These are phyloP conservation scores for Lathamus discolor DNA, from an alignment of 2,113 vertebrate genomes.

Conservation along the genomic window DNA sequence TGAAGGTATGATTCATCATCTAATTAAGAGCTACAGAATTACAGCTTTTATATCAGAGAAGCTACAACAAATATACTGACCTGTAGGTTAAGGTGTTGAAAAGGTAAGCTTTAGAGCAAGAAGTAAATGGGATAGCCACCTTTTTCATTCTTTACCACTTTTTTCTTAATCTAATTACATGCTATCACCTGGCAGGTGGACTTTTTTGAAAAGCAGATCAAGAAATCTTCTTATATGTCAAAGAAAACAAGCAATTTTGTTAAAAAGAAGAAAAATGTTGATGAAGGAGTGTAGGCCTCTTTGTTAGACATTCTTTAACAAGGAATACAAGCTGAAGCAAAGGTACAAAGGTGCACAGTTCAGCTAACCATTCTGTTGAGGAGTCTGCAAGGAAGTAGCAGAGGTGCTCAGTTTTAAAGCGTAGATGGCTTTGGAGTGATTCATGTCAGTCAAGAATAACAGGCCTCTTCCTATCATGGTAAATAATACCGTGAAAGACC, in stretches of 20 bases:
- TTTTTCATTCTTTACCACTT: not conserved
- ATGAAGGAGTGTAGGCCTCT: not conserved
- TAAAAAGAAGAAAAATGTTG: not conserved
- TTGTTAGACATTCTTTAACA: not conserved
- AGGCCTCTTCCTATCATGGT: not conserved
- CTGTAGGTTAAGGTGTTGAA: not conserved
- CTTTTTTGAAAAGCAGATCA: not conserved
- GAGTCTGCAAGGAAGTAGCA: not conserved
- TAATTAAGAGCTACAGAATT: not conserved
- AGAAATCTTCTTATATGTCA: not conserved
- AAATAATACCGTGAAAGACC: not conserved
- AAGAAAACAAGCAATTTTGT: not conserved
- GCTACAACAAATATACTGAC: not conserved
- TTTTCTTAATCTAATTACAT: not conserved
- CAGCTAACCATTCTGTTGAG: not conserved
- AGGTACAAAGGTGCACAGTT: not conserved
- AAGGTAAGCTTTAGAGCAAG: not conserved
- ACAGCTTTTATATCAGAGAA: not conserved
- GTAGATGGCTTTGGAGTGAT: not conserved
- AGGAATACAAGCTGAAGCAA: not conserved
- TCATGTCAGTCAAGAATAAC: not conserved
- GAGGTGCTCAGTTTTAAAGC: not conserved
- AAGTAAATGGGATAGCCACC: not conserved
- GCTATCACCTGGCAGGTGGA: not conserved
- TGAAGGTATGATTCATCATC: not conserved